Conservation (phyloP, 2,797 vertebrate genomes). For the Valencia hispanica region DNA sequence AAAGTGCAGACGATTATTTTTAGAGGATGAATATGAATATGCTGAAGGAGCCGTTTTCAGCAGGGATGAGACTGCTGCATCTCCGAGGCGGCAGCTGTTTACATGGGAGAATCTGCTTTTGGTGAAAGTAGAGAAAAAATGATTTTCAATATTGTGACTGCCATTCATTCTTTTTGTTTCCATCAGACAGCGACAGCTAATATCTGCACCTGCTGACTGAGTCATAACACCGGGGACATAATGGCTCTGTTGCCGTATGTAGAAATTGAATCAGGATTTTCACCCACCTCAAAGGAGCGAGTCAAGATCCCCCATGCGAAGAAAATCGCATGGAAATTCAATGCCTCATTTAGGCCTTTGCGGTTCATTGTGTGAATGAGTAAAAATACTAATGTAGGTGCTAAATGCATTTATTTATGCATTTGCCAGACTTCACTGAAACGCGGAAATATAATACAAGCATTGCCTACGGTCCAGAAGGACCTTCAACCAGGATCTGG, state of each 20-base stretch:
- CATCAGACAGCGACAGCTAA: slow-evolving; percentile 50
- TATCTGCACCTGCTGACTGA: slow-evolving; percentile 59
- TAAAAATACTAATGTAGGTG: slow-evolving; percentile 10
- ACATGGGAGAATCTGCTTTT: slow-evolving; percentile 63
- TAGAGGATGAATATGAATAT: slow-evolving; percentile 62
- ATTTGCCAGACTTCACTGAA: slow-evolving; percentile 1
- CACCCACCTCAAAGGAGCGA: slow-evolving; percentile 12
- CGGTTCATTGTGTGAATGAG: slow-evolving; percentile 14
- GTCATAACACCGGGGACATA: slow-evolving; percentile 50
- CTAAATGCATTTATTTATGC: neutral
- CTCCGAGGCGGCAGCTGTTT: slow-evolving; percentile 46
- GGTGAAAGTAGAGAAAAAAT: slow-evolving; percentile 68
- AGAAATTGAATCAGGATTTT: slow-evolving; percentile 41
- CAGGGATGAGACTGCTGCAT: slow-evolving; percentile 47
- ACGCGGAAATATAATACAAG: slow-evolving; percentile 11
- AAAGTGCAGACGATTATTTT: slow-evolving; percentile 52
- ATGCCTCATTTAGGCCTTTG: slow-evolving; percentile 8
- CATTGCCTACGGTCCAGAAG: neutral
- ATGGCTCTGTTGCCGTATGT: slow-evolving; percentile 38
- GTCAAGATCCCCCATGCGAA: slow-evolving; percentile 15
- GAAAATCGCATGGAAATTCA: neutral
- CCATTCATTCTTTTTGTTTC: slow-evolving; percentile 60
- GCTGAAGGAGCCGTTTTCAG: slow-evolving; percentile 56
- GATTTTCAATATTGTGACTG: slow-evolving; percentile 63
- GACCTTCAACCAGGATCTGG: neutral